phyloP scores from a whole-genome alignment of 2,113 vertebrate genomes.

The Eubucco bourcierii region DNA sequence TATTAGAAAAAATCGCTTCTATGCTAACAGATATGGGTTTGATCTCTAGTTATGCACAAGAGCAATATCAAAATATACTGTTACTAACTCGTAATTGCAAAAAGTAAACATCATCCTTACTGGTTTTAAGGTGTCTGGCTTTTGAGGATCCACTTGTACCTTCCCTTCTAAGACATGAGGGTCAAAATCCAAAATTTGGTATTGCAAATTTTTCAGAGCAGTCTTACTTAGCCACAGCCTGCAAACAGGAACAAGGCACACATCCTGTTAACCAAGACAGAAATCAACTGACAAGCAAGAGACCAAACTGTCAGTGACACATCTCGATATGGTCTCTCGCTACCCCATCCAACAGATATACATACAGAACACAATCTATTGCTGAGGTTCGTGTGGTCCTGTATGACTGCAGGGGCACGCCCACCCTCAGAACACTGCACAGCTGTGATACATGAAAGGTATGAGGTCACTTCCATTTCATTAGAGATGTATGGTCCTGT shows the following conservation, averaged over 20 bases:
- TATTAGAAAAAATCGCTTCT: neutral
- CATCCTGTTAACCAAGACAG: neutral
- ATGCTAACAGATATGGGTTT: neutral
- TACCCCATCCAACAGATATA: neutral
- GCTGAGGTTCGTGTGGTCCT: neutral
- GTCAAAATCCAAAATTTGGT: conserved; percentile 87
- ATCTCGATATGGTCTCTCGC: neutral
- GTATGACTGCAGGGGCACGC: neutral
- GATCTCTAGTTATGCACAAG: neutral
- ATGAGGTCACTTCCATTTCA: neutral
- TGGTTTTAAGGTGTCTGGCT: conserved; percentile 80
- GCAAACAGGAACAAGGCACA: conserved; percentile 8
- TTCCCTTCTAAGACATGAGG: conserved; percentile 85
- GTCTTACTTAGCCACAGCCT: conserved; percentile 87
- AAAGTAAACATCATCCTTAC: conserved; percentile 72
- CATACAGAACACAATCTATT: neutral
- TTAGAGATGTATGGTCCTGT: neutral
- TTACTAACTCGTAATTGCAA: neutral
- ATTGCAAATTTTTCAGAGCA: conserved; percentile 80
- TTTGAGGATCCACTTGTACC: conserved; percentile 79
- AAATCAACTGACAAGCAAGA: neutral
- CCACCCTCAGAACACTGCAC: neutral
- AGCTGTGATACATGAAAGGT: neutral
- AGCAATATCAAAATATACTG: neutral
- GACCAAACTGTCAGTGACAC: neutral